Evolutionary conservation across 2,797 vertebrate genomes (phyloP).

Genomic region (Neomorphus geoffroyi): DNA sequence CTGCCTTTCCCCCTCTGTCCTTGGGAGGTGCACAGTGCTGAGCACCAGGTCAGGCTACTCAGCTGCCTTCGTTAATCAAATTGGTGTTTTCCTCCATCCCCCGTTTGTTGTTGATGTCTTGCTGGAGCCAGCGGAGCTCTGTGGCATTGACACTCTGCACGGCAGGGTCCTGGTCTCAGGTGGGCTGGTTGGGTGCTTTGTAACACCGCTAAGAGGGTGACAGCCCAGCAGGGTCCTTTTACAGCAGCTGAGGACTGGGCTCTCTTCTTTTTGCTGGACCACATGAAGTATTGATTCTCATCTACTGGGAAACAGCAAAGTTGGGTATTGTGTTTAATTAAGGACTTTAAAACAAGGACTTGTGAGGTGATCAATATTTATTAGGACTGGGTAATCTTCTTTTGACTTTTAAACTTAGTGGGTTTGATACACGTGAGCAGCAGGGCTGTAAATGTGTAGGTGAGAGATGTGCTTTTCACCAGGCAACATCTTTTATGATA

Average conservation of each 20-base stretch:
- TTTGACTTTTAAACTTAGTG: background rate
- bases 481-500: background rate
- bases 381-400: background rate
- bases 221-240: background rate
- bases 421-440: background rate
- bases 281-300: background rate
- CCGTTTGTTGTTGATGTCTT: background rate
- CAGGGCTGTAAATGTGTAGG: background rate
- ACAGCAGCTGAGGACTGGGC: background rate
- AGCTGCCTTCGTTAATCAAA: background rate
- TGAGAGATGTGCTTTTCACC: background rate
- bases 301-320: background rate
- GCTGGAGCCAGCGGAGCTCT: background rate
- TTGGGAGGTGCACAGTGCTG: background rate
- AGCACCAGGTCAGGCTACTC: fast-evolving
- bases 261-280: background rate
- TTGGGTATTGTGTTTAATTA: slow-evolving; percentile 27
- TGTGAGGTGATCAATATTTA: slow-evolving; percentile 26
- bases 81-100: background rate
- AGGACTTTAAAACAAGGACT: background rate
- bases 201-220: fast-evolving
- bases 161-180: background rate
- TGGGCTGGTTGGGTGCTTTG: background rate
- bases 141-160: background rate
- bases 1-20: background rate